phyloP scores from a whole-genome alignment of 2,797 vertebrate species.

The Acridotheres tristis region DNA sequence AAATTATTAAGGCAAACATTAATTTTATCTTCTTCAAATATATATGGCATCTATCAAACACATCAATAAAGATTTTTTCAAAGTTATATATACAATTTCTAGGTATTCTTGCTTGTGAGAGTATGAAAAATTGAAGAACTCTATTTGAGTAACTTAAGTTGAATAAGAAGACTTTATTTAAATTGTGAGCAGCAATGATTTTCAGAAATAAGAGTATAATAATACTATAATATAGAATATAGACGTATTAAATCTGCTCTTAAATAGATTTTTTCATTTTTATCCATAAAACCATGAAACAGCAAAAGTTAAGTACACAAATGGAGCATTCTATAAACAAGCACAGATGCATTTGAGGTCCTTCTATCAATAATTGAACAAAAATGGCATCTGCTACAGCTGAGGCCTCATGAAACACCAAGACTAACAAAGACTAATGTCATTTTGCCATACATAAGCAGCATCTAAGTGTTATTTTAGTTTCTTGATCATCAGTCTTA shows the following conservation, averaged over 20 bases:
- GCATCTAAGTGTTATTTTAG: not conserved
- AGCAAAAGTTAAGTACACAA: not conserved
- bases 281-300: not conserved
- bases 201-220: not conserved
- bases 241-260: not conserved
- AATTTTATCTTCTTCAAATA: not conserved
- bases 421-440: not conserved
- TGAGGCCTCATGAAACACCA: not conserved
- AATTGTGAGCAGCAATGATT: not conserved
- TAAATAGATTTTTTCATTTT: not conserved
- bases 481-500: not conserved
- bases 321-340: not conserved
- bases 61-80: not conserved
- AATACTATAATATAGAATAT: not conserved
- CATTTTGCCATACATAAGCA: not conserved
- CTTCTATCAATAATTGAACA: not conserved
- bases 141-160: not conserved
- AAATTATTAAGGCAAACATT: conserved; percentile 38
- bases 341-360: not conserved
- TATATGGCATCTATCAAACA: not conserved
- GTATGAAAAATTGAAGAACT: not conserved
- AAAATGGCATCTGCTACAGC: not conserved
- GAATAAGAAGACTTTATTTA: not conserved
- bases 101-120: not conserved
- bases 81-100: not conserved